A percentile compares a stretch with the other conserved stretches of the same genome.
phyloP scores from a whole-genome alignment of 2,888 invertebrate species.

The Cheilosia soror region DNA sequence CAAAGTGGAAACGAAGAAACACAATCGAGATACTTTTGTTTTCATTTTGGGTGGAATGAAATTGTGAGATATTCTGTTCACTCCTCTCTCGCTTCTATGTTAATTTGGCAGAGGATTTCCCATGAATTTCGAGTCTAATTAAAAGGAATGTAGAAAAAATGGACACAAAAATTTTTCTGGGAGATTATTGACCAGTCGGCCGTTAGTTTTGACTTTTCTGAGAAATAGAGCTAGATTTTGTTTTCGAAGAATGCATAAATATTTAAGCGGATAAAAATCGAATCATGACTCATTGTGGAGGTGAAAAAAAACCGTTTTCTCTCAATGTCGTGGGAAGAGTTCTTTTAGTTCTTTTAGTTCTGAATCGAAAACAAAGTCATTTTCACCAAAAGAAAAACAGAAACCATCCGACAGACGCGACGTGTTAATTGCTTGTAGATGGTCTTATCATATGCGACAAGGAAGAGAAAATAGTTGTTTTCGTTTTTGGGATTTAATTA shows the following conservation, averaged over 20 bases:
- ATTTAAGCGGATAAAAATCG: constrained; percentile 25
- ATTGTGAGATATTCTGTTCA: neutral
- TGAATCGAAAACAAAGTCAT: neutral
- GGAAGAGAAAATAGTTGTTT: constrained; percentile 42
- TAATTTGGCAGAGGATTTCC: constrained; percentile 16
- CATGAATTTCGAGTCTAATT: constrained; percentile 18
- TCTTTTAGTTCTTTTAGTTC: no score
- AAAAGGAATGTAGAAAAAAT: constrained; percentile 2
- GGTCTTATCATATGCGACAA: constrained; percentile 41
- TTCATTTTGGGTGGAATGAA: constrained; percentile 31
- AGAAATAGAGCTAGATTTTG: neutral
- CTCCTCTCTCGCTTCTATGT: neutral
- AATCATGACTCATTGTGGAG: constrained; percentile 14
- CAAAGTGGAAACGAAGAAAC: constrained; percentile 22
- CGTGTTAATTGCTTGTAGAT: constrained; percentile 66
- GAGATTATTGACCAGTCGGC: neutral
- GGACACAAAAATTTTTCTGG: neutral
- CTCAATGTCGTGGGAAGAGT: constrained; percentile 13
- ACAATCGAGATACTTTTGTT: constrained; percentile 51
- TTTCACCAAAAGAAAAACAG: no score
- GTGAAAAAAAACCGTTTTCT: constrained; percentile 5
- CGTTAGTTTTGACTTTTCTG: constrained; percentile 12
- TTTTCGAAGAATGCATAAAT: constrained; percentile 22
- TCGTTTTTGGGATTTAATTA: constrained; percentile 49
- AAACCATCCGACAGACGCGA: neutral